Conservation (phyloP, 2,888 invertebrate species). For the Epirrita christyi region DNA sequence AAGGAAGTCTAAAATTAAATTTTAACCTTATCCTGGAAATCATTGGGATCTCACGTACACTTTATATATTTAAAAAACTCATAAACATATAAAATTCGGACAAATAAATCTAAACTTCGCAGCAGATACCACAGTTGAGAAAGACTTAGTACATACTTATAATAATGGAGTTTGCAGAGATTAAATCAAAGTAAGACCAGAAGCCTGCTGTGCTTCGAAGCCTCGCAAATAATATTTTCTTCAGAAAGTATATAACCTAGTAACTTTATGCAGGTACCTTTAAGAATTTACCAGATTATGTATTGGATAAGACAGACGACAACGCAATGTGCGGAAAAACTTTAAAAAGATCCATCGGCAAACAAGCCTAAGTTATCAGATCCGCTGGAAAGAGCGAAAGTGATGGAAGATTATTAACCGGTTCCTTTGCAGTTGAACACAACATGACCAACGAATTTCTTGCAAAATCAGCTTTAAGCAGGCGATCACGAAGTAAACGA, state of each 20-base stretch:
- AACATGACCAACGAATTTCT: not conserved
- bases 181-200: constrained; percentile 2
- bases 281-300: constrained; percentile 9
- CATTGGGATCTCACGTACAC: constrained; percentile 6
- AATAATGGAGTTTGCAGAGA: no score
- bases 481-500: constrained; percentile 7
- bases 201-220: not conserved
- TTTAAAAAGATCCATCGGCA: constrained; percentile 22
- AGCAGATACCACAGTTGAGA: not conserved
- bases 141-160: not conserved
- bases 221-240: not conserved
- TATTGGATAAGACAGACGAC: constrained; percentile 10
- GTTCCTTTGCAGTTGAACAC: constrained; percentile 6
- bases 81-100: not conserved
- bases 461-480: not conserved
- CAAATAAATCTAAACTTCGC: not conserved
- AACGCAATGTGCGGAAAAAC: constrained; percentile 15
- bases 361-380: constrained; percentile 33
- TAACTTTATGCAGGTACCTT: not conserved
- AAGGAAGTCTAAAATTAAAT: not conserved
- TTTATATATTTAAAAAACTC: not conserved
- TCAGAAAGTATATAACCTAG: not conserved
- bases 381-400: constrained; percentile 37
- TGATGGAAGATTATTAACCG: constrained; percentile 28
- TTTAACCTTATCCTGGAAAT: constrained; percentile 1